Evolutionary conservation across 2,797 vertebrate species (phyloP), one percentile per base, ranked within the genome.

Genomic region (Emydoidea blandingii): DNA sequence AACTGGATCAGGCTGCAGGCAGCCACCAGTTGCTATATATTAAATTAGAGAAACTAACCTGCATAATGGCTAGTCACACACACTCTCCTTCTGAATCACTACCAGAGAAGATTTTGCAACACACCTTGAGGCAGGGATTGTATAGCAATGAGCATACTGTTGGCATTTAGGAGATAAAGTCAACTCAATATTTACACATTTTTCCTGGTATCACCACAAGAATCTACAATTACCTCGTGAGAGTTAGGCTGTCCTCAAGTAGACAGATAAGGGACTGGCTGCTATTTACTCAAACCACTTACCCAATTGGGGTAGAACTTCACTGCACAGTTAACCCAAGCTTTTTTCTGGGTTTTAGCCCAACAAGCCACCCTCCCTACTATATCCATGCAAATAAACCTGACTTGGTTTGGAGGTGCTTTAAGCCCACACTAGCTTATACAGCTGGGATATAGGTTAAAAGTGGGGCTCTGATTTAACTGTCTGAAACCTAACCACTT

Each of bases 41-140:
- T 1, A 52, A 54, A 16, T 18, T 1, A 49, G 52, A 19, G 74
- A 78, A 93, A 83, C 81, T 1, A 23, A 72, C 80, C 37, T 68
- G 37, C 59, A 23, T 59, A n/a, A 2, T 9, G 54, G 68, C 12
- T 10, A 80, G 27, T 15, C 65, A 84, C 10, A 12, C 21, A 41
- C n/a, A 14, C 80, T 37, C 12, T 6, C 78, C 85, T 29, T 72
- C 54, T n/a, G 57, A 83, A 84, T 47, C 57, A 37, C 21, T 49
- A 47, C 90, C 93, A 91, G 85, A 74, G 12, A 83, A 94, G 47
- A 47, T 37, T 31, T 49, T 81, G 93, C 59, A 87, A 79, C 47
- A 41, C 54, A 31, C 5, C 3, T 12, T 41, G 44, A 29, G 37
- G 3, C 54, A 18, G 34, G 37, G 87, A 49, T 1, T 76, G 44